phyloP scores from a whole-genome alignment of 2,888 invertebrate species.

The Latheticus oryzae region DNA sequence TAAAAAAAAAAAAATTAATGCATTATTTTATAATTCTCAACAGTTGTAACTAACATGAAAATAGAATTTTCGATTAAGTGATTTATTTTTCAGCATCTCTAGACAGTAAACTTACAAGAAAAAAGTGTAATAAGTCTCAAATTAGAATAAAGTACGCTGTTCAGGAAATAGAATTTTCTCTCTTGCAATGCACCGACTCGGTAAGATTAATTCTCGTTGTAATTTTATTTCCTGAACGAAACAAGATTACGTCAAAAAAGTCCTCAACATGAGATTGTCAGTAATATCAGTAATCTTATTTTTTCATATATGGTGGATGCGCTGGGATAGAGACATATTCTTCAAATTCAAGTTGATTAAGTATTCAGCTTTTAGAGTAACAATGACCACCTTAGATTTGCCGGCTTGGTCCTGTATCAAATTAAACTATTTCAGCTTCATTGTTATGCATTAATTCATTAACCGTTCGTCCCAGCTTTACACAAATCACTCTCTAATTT shows the following conservation, averaged over 20 bases:
- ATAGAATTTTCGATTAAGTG: no score
- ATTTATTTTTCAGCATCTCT: no score
- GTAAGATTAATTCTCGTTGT: slow-evolving; percentile 26
- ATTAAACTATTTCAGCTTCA: slow-evolving; percentile 37
- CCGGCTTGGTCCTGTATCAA: slow-evolving; percentile 22
- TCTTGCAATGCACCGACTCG: slow-evolving; percentile 18
- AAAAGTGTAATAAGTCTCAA: slow-evolving; percentile 9
- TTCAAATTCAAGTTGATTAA: slow-evolving; percentile 15
- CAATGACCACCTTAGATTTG: slow-evolving; percentile 37
- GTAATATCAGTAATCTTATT: neutral
- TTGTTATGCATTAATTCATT: slow-evolving; percentile 43
- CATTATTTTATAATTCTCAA: no score
- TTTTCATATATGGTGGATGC: no score
- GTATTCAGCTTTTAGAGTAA: slow-evolving; percentile 27
- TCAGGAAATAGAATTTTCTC: slow-evolving; percentile 31
- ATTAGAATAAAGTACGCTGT: slow-evolving; percentile 14
- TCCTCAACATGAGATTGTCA: no score
- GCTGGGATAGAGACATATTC: neutral
- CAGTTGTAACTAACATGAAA: no score
- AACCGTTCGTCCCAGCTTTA: slow-evolving; percentile 34
- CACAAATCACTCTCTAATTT: slow-evolving; percentile 44
- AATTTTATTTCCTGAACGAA: slow-evolving; percentile 29
- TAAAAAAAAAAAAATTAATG: slow-evolving; percentile 23
- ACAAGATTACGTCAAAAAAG: no score
- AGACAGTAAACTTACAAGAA: neutral